Base-by-base conservation (phyloP, 2,113 vertebrate genomes). In the Tonatia bakeri region DNA sequence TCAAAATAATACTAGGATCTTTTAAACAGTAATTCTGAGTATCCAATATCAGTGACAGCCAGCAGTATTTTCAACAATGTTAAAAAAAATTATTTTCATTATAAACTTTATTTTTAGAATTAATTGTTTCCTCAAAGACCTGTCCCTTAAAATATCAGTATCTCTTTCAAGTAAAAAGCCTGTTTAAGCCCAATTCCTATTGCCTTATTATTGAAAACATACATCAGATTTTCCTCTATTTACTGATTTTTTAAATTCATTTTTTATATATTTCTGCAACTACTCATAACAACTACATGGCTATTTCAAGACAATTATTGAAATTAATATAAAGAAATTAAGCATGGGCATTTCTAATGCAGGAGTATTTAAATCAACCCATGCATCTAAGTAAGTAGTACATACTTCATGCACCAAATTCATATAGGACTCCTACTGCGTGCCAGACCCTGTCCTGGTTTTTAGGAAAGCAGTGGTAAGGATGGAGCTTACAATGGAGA, bases 141-240 rank as follows among this genome's bases (percentile, higher is more conserved):
- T 96, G 20, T 65, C 65, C 83, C 47, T 72, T 93, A 97, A 88
- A 95, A 83, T 79, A 79, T 33, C 77, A 91, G 15, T 77, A 79
- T 91, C 20, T 86, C 69, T 89, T 95, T 92, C 65, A 73, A 94
- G 5, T 47, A 36, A 81, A 95, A 94, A 72, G 33, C 31, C 15
- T 81, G 5, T 43, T 77, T 91, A 93, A 73, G 33, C 17, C 17
- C 72, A 70, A 83, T 77, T 81, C 17, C 38, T 86, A 3, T 59
- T 94, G 61, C 61, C n/a, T 79, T 90, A 47, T 92, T 65, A 91
- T 52, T 90, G 31, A 94, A 91, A 84, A 90, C 38, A 61, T 19
- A 87, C 13, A 84, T 54, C 28, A 45, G 4, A 52, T 76, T 69
- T 83, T 13, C 3, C 4, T 85, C 4, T 64, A 72, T 79, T 38